A percentile compares a stretch with the other conserved stretches of the same genome.
Conservation (phyloP, 2,888 invertebrate species). For the Watsonalla binaria region DNA sequence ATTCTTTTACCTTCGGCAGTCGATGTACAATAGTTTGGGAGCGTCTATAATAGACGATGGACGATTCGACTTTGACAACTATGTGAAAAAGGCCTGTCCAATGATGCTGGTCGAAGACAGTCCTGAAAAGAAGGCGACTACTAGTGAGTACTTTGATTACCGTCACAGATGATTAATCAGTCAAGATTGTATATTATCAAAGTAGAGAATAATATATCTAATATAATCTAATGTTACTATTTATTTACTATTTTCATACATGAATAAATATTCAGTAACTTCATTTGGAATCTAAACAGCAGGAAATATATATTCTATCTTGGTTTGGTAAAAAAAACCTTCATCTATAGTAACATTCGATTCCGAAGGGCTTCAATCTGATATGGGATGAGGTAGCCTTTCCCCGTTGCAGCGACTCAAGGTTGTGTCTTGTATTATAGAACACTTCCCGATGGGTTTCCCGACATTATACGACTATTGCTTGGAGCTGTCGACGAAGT, state of each 20-base stretch:
- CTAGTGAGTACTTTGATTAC: constrained; percentile 48
- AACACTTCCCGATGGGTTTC: constrained; percentile 85
- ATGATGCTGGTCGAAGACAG: constrained; percentile 84
- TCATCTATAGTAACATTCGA: too few relatives aligned
- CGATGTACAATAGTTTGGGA: constrained; percentile 91
- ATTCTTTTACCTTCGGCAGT: constrained; percentile 65
- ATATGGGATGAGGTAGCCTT: too few relatives aligned
- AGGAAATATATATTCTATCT: neutral
- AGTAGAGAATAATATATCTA: too few relatives aligned
- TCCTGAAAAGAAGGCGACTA: constrained; percentile 80
- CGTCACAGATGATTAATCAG: neutral
- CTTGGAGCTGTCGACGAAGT: constrained; percentile 80
- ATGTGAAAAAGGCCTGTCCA: constrained; percentile 85
- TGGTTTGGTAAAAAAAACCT: too few relatives aligned
- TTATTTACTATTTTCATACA: too few relatives aligned
- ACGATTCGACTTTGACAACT: constrained; percentile 86
- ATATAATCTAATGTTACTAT: too few relatives aligned
- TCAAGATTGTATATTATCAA: too few relatives aligned
- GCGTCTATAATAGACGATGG: constrained; percentile 85
- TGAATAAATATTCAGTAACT: too few relatives aligned
- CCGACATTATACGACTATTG: constrained; percentile 90
- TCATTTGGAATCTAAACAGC: too few relatives aligned
- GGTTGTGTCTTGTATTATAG: constrained; percentile 38
- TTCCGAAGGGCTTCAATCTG: neutral
- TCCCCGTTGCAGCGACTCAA: neutral